phyloP scores from a whole-genome alignment of 2,888 invertebrate genomes.

The Tinea semifulvella region DNA sequence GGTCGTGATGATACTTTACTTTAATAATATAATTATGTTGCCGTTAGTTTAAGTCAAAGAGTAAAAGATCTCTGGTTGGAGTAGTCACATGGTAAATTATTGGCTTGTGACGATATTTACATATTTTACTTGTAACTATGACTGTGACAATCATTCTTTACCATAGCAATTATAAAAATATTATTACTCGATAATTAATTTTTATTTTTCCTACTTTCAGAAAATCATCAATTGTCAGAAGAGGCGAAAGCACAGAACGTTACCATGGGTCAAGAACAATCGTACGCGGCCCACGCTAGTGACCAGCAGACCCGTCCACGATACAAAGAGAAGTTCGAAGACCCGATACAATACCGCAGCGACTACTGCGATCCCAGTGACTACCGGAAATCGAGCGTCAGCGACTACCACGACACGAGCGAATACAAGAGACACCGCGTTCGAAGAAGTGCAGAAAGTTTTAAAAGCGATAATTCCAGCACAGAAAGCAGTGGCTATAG shows the following conservation, averaged over 20 bases:
- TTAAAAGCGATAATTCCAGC: conserved; percentile 53
- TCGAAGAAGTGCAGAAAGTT: conserved; percentile 48
- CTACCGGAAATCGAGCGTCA: background rate
- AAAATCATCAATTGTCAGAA: conserved; percentile 14
- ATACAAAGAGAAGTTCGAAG: conserved; percentile 44
- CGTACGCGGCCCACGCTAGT: conserved; percentile 45
- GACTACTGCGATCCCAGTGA: conserved; percentile 22
- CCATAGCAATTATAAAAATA: no score
- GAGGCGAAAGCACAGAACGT: conserved; percentile 28
- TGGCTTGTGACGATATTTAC: no score
- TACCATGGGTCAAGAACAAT: conserved; percentile 58
- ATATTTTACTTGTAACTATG: no score
- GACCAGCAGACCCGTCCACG: conserved; percentile 35
- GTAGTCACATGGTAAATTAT: no score
- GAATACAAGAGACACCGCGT: conserved; percentile 46
- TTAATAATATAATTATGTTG: no score
- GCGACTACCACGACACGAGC: conserved; percentile 11
- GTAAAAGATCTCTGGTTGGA: no score
- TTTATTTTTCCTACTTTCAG: conserved; percentile 8
- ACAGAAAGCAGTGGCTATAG: conserved; percentile 58
- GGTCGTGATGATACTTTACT: no score
- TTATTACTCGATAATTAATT: background rate
- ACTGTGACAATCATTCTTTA: no score
- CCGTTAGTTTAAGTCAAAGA: no score
- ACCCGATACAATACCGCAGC: conserved; percentile 37